Percentiles rank a stretch among this genome's conserved stretches.
phyloP scores from a whole-genome alignment of 1,140 invertebrate species.

The Melitaea cinxia region DNA sequence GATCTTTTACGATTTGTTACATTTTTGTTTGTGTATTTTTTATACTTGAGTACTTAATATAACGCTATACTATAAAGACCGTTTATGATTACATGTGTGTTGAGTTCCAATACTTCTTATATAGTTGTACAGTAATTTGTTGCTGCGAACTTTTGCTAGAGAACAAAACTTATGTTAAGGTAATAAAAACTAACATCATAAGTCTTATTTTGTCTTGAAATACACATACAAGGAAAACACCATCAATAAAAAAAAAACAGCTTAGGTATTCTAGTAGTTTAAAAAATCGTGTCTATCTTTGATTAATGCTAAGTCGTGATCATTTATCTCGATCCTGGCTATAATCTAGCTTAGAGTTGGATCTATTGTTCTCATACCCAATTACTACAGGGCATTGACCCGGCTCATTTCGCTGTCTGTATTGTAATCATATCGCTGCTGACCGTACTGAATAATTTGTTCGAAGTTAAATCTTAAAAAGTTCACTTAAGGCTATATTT shows the following conservation, averaged over 20 bases:
- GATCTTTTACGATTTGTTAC: too few species aligned
- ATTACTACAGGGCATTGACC: conserved; percentile 40
- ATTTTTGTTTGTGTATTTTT: too few species aligned
- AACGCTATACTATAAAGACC: too few species aligned
- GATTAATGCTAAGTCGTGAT: conserved; percentile 43
- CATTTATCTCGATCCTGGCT: conserved; percentile 41
- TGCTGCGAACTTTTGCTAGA: too few species aligned
- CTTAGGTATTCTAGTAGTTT: conserved; percentile 4
- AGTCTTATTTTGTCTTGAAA: too few species aligned
- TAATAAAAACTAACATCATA: too few species aligned
- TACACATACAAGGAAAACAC: neutral
- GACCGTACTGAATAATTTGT: conserved; percentile 9
- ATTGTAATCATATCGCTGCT: conserved; percentile 9
- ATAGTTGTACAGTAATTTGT: too few species aligned
- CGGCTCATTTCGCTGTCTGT: conserved; percentile 20
- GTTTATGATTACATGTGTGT: too few species aligned
- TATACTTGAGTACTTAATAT: too few species aligned
- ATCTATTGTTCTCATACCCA: conserved; percentile 46
- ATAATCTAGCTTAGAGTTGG: conserved; percentile 38
- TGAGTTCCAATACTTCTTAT: too few species aligned
- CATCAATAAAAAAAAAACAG: conserved; percentile 4
- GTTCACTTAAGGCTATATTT: neutral
- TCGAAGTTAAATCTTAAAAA: conserved; percentile 1
- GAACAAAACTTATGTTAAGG: too few species aligned
- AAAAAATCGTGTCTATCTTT: conserved; percentile 35